Percentiles rank a stretch among this genome's conserved stretches.
These are phyloP conservation scores for Hiodon tergisus DNA, from an alignment of 2,113 vertebrate species.

Conservation along the genomic window DNA sequence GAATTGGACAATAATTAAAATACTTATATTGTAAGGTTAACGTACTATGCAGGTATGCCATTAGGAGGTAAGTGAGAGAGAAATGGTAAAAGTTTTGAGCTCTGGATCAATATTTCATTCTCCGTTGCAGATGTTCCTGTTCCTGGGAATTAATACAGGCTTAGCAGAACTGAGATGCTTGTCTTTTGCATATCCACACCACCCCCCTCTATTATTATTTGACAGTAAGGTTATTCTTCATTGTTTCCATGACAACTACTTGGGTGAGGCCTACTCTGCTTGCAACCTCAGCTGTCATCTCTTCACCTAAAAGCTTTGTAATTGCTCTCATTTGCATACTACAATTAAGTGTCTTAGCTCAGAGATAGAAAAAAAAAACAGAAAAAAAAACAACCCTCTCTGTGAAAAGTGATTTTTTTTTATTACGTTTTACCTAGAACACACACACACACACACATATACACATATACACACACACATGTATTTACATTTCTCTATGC, in stretches of 20 bases:
- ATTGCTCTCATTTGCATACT: conserved; percentile 99
- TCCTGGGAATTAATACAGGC: conserved; percentile 39
- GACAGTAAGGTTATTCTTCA: conserved; percentile 77
- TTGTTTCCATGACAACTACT: conserved; percentile 97
- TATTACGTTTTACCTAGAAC: conserved; percentile 65
- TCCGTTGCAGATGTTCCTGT: conserved; percentile 8
- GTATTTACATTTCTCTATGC: no score
- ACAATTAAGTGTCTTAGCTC: conserved; percentile 99
- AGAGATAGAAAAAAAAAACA: conserved; percentile 94
- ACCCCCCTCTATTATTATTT: conserved; percentile 49
- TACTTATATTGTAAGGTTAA: no score
- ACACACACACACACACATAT: conserved; percentile 26
- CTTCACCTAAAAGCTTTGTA: conserved; percentile 99
- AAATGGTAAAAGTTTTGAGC: conserved; percentile 9
- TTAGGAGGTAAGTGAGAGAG: no score
- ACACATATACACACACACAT: conserved; percentile 16
- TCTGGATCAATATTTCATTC: not conserved
- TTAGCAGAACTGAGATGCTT: conserved; percentile 48
- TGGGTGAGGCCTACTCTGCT: conserved; percentile 93
- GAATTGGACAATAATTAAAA: no score
- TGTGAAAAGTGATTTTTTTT: conserved; percentile 62
- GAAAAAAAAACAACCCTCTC: conserved; percentile 94
- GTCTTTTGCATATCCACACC: conserved; percentile 31
- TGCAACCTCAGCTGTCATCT: conserved; percentile 99
- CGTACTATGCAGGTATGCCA: no score